phyloP scores from a whole-genome alignment of 1,140 invertebrate species.

The Orchestia grillus region DNA sequence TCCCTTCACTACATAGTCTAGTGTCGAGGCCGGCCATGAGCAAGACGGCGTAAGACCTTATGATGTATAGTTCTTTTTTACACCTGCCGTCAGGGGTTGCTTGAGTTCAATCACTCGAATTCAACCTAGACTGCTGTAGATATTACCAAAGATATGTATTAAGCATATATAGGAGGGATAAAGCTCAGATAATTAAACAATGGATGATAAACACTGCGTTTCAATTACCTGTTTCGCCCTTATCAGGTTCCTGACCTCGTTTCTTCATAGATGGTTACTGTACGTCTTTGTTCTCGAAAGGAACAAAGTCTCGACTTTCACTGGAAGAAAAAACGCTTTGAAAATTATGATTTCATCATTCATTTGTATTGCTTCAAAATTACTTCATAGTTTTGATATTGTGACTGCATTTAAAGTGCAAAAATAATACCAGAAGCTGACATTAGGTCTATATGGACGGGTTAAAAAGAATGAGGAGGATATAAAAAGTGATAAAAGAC shows the following conservation, averaged over 20 bases:
- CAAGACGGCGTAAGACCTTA: conserved; percentile 20
- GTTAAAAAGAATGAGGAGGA: too few species aligned
- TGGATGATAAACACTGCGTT: conserved; percentile 5
- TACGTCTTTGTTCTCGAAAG: background rate
- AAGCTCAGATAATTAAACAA: conserved; percentile 56
- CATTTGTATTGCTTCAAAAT: too few species aligned
- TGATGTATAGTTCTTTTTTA: conserved; percentile 56
- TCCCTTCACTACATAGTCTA: conserved; percentile 36
- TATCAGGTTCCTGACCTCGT: background rate
- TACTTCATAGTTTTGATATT: too few species aligned
- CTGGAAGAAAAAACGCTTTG: too few species aligned
- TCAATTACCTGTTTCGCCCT: background rate
- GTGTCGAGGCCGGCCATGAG: background rate
- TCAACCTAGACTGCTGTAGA: conserved; percentile 54
- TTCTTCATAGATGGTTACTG: background rate
- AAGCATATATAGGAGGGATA: conserved; percentile 56
- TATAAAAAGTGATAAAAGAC: too few species aligned
- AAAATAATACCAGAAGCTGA: too few species aligned
- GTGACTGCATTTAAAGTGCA: too few species aligned
- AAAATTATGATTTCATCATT: too few species aligned
- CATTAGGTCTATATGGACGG: too few species aligned
- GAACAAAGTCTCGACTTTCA: background rate
- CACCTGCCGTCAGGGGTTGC: conserved; percentile 45
- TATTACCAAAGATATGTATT: conserved; percentile 53
- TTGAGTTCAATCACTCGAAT: conserved; percentile 49